Evolutionary conservation across 2,797 vertebrate genomes (phyloP), one percentile per base, ranked within the genome.

Genomic region (Sebastiscus tertius): DNA sequence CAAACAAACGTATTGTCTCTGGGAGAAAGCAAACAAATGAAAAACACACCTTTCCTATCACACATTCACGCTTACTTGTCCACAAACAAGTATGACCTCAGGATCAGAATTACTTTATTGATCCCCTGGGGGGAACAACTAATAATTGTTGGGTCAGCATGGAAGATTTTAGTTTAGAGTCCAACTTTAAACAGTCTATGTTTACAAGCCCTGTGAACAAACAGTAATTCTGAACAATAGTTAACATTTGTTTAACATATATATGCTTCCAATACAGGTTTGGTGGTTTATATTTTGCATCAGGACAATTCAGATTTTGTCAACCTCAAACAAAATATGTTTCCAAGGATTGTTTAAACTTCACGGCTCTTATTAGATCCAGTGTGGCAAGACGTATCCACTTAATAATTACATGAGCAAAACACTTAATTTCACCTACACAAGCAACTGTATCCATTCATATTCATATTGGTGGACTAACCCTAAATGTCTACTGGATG

Each of bases 1-100:
- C 22, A 72, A 77, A 77, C 27, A 72, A 82, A 79, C 14, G 24
- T 39, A 54, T 7, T 60, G 69, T 73, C 61, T 67, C 27, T 56
- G 61, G 3, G 20, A 56, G 72, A 78, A 68, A 58, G 8, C 14
- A 76, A 74, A 75, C 56, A 65, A 67, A 79, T 22, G 9, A 54
- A 68, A 58, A 55, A 5, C 56, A 55, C 22, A 12, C 27, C 56
- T 9, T 72, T 69, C 11, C 62, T 55, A 54, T 84, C 16, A 61
- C n/a, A 39, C 49, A 24, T 79, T 59, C 3, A 61, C 10, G 3
- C 20, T 33, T 72, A 29, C 39, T 42, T 65, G 8, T 75, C 34
- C 20, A 68, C n/a, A 73, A 66, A 75, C 27, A 67, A 61, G 46
- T 18, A 70, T 58, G 61, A 39, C n/a, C n/a, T 63, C n/a, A 13